Evolutionary conservation across 37 sponge, comb jelly and placozoan genomes (phyloP), one percentile per base, ranked within the genome.

Genomic region (Mnemiopsis leidyi): DNA sequence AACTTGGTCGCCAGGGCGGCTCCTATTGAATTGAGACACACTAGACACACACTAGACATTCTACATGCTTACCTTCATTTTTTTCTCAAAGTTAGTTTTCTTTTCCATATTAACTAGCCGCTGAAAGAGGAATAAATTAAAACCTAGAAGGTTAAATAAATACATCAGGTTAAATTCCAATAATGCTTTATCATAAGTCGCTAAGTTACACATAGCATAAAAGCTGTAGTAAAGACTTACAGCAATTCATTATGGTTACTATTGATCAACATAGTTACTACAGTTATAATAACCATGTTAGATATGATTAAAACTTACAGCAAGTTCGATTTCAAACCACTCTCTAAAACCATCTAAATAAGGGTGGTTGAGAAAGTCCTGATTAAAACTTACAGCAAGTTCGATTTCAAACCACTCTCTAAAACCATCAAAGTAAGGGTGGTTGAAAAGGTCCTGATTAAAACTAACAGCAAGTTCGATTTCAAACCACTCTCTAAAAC

Each of bases 401-500:
- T 67, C 68, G 13, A 67, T 67, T 20, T 67, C 68, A 20, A 67
- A 67, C 68, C 68, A 67, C 18, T 67, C 68, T 67, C 68, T 21
- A 13, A 67, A 20, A 21, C 13, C 68, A 21, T 67, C 13, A 13
- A 13, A 67, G 18, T 67, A 67, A 20, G 13, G 13, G 18, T 67
- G 20, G 13, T 20, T 67, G 18, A 20, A 67, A n/a, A n/a, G n/a
- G n/a, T n/a, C n/a, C n/a, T n/a, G n/a, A n/a, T n/a, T n/a, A 48
- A 0, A 23, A 71, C 92, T 31, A 31, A 95, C 95, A 88, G 97
- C 95, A 37, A 98, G 92, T 39, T 98, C 97, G 28, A 96, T 96
- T 38, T 96, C 95, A 79, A 96, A 97, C 96, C 97, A 95, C 18
- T 98, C 98, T 85, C 98, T 69, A 76, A 98, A 98, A 25, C 94